Base-by-base conservation (phyloP, 2,888 invertebrate species). In the Drosophila prostipennis region DNA sequence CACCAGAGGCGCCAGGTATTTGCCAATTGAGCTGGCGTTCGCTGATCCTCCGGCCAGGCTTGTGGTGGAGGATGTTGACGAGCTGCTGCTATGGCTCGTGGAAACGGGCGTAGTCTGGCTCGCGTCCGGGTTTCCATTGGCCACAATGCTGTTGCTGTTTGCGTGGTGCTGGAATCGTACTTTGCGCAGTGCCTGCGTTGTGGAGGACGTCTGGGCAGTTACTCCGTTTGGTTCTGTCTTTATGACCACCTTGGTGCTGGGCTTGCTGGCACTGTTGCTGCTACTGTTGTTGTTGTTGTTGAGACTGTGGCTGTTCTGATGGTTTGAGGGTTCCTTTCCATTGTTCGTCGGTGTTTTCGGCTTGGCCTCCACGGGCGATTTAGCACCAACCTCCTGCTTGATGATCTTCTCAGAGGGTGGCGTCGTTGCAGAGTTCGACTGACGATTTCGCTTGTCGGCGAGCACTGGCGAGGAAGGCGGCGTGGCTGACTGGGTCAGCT, bases 1-100 rank as follows among this genome's bases (percentile, higher is more conserved):
- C 16, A 91, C 91, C 40, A 91, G 75, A 2, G 91, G 91, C 6
- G 91, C 90, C 49, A 91, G 79, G 65, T 91, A 91, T 79, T 91
- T 91, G 13, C 80, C 87, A 76, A 89, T 90, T 19, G 89, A 78
- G 58, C 82, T 87, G 4, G 84, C 73, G 61, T 87, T 81, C 43
- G 89, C 77, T 56, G 87, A 78, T 40, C 80, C 78, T 2, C 84
- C 87, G 6, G 78, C 75, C 75, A 85, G 51, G 26, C 76, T 76
- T n/a, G 61, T 48, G 55, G 42, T 60, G 34, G 78, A 69, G 10
- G 80, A 72, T 19, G 77, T 72, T 58, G 79, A 51, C 42, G 80
- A 71, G 49, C 76, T 57, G 51, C 55, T 55, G 49, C 72, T 69
- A 53, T 56, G 46, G 46, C 63, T 63, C 7, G 40, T 72, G 49